Percentiles rank a stretch among this genome's conserved stretches.
Evolutionary conservation across 2,888 invertebrate species (phyloP).

Genomic region (Lumbricus terrestris): DNA sequence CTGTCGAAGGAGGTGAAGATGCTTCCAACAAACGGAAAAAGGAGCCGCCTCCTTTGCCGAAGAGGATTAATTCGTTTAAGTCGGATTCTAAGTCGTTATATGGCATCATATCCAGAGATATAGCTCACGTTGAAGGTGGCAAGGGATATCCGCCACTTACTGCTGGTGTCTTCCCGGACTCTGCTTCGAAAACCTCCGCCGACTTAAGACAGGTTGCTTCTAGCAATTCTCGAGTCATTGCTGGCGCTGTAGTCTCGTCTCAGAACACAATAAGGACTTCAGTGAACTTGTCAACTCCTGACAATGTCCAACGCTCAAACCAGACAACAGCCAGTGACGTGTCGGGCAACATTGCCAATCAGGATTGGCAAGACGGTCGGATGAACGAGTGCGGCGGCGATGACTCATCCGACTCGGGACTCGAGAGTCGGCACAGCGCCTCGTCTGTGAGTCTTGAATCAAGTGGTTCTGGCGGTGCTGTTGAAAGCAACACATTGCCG

Average conservation of each 20-base stretch:
- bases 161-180: background rate
- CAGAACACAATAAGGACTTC: background rate
- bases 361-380: background rate
- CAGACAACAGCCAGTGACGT: background rate
- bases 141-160: too few relatives aligned
- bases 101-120: background rate
- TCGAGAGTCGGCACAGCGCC: constrained; percentile 11
- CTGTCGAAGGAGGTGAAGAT: background rate
- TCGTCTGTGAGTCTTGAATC: constrained; percentile 16
- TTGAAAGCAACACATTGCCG: constrained; percentile 79
- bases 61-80: background rate
- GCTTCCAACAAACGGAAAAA: background rate
- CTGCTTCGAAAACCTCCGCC: background rate
- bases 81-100: background rate
- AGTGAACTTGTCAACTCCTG: background rate
- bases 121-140: background rate
- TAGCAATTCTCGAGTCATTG: background rate
- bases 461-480: constrained; percentile 5
- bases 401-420: constrained; percentile 6
- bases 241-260: background rate
- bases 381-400: background rate
- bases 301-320: background rate
- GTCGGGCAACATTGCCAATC: background rate
- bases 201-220: background rate
- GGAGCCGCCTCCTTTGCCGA: background rate